Base-by-base conservation (phyloP, 2,113 vertebrate genomes). In the Cynopterus brachyotis region DNA sequence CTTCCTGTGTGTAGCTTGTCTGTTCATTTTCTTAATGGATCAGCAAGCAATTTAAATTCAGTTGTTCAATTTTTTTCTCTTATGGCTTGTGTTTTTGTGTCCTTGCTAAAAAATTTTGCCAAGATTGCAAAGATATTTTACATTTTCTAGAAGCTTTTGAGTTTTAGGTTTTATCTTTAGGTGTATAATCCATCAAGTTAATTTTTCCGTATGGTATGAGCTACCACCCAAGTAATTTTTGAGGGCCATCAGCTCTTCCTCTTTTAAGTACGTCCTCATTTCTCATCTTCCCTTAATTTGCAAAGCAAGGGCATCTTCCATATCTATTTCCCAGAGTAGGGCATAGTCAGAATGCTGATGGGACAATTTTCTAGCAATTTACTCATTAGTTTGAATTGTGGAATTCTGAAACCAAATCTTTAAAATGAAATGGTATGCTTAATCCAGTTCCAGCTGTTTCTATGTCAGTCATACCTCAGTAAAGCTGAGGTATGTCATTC, bases 271-370 rank as follows among this genome's bases (percentile, higher is more conserved):
- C 30, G 66, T 26, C 9, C 9, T 89, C 60, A 64, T 11, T 94
- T 96, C 40, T 85, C 30, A 70, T 37, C 13, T 81, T 4, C 37
- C 20, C 20, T 79, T 80, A 89, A 40, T 70, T 85, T 66, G 79
- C 35, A 70, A 55, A 55, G 19, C 67, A 66, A 53, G 2, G 12
- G 3, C 28, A 83, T 69, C 50, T 94, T 83, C 86, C 59, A 67
- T 50, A 96, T 96, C 40, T 12, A 50, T 94, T 96, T 97, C 62
- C 40, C 67, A 35, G 45, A 67, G 12, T 28, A 89, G 37, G 67
- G 40, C 66, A 10, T 10, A 55, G 73, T 15, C 8, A 75, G 53
- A 28, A 20, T 15, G 67, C 72, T 81, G 75, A 60, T 47, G n/a
- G 19, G 47, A 16, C 40, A 55, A 3, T 57, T 59, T 95, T 30